phyloP scores from a whole-genome alignment of 2,888 invertebrate genomes.

The Acrocyrtus sp. region DNA sequence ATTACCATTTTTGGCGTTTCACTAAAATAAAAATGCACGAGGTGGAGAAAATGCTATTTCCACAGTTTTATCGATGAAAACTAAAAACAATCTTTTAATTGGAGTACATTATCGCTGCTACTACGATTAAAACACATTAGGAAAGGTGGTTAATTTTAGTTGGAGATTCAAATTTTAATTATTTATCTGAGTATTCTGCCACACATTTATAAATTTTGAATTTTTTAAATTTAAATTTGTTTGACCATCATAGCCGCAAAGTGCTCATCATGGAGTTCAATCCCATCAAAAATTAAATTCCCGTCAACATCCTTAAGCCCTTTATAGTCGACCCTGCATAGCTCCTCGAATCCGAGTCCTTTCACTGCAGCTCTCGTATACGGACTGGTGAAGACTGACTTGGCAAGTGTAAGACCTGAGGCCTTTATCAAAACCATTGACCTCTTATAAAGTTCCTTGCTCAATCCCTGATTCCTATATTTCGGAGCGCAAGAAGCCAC shows the following conservation, averaged over 20 bases:
- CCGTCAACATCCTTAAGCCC: constrained; percentile 35
- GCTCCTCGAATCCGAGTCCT: constrained; percentile 31
- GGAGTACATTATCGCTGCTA: too few relatives aligned
- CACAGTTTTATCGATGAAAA: too few relatives aligned
- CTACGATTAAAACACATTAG: too few relatives aligned
- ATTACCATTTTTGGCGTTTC: too few relatives aligned
- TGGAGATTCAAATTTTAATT: too few relatives aligned
- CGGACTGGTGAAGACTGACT: constrained; percentile 42
- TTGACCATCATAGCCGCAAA: constrained; percentile 6
- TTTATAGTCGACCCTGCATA: constrained; percentile 10
- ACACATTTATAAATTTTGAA: too few relatives aligned
- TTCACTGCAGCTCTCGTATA: constrained; percentile 34
- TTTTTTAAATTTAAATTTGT: not conserved
- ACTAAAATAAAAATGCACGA: too few relatives aligned
- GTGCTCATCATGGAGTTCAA: not conserved
- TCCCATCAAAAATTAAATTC: constrained; percentile 3
- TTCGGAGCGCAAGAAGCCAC: constrained; percentile 27
- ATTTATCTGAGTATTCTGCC: too few relatives aligned
- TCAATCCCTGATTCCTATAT: constrained; percentile 32
- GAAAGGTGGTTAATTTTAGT: too few relatives aligned
- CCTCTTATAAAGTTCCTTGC: constrained; percentile 28
- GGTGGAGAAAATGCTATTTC: too few relatives aligned
- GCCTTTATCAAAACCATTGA: constrained; percentile 24
- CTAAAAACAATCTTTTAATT: too few relatives aligned
- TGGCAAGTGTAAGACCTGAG: constrained; percentile 41